Evolutionary conservation across 2,888 invertebrate genomes (phyloP).

Genomic region (Temnothorax ravouxi): DNA sequence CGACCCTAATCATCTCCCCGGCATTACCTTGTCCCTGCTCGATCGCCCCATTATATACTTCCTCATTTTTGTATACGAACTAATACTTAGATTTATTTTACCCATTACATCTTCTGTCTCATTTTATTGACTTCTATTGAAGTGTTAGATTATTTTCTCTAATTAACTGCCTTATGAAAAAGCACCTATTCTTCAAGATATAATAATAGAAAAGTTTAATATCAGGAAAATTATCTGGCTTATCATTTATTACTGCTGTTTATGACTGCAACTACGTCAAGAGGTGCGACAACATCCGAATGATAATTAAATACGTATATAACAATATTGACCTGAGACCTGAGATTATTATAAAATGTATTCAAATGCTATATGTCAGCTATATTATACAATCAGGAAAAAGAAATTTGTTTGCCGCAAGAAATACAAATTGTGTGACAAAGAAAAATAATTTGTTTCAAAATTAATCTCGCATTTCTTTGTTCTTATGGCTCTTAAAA

Average conservation of each 20-base stretch:
- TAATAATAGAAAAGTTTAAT: not conserved
- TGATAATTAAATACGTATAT: not conserved
- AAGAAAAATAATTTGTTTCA: not conserved
- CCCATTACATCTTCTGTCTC: not conserved
- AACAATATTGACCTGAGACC: not conserved
- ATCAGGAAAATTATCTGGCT: not conserved
- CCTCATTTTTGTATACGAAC: not conserved
- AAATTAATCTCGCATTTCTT: not conserved
- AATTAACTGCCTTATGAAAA: not conserved
- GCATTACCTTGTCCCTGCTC: not conserved
- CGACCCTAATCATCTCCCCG: constrained; percentile 16
- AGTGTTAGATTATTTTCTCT: not conserved
- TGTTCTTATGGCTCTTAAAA: not conserved
- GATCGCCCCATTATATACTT: not conserved
- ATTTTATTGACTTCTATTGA: not conserved
- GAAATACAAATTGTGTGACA: no score
- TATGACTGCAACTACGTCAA: not conserved
- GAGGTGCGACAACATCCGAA: not conserved
- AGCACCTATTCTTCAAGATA: not conserved
- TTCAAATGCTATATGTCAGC: not conserved
- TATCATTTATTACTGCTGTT: not conserved
- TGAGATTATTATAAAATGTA: constrained; percentile 4
- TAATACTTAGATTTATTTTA: not conserved
- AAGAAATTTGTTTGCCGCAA: not conserved
- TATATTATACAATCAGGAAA: not conserved